Conservation (phyloP, 35 echinoderm and acorn worm genomes). For the Anneissia japonica region DNA sequence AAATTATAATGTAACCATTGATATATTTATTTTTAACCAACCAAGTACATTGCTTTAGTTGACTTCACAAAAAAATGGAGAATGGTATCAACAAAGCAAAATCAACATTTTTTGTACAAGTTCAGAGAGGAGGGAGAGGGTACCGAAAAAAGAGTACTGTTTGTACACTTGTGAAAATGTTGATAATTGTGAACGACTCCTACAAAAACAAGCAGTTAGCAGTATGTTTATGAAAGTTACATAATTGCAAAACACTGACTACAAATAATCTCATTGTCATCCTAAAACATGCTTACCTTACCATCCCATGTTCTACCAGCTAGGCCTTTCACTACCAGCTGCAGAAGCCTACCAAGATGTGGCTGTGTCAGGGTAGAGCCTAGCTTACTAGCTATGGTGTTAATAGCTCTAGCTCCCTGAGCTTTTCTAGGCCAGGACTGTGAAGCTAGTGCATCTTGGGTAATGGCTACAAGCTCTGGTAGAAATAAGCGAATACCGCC, state of each 20-base stretch:
- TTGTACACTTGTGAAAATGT: no score
- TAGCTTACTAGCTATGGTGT: conserved; percentile 74
- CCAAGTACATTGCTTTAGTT: no score
- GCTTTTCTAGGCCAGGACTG: conserved; percentile 92
- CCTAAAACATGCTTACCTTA: conserved; percentile 30
- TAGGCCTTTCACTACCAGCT: conserved; percentile 58
- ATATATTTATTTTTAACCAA: no score
- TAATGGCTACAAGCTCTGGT: conserved; percentile 60
- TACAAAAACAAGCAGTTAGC: background rate
- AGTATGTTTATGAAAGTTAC: no score
- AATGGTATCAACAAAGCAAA: no score
- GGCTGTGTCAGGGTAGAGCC: conserved; percentile 66
- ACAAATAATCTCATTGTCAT: background rate
- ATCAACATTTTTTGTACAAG: no score
- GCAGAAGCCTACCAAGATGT: conserved; percentile 66
- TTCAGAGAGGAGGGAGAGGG: no score
- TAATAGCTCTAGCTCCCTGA: conserved; percentile 74
- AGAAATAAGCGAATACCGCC: conserved; percentile 87
- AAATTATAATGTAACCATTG: no score
- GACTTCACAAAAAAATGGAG: no score
- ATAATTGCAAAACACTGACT: no score
- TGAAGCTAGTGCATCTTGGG: conserved; percentile 58
- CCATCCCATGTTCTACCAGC: conserved; percentile 95
- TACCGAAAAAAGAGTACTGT: no score
- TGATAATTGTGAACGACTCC: no score